Percentiles rank a stretch among this genome's conserved stretches.
These are phyloP conservation scores for Oophaga pumilio DNA, from an alignment of 2,113 vertebrate species.

Conservation along the genomic window DNA sequence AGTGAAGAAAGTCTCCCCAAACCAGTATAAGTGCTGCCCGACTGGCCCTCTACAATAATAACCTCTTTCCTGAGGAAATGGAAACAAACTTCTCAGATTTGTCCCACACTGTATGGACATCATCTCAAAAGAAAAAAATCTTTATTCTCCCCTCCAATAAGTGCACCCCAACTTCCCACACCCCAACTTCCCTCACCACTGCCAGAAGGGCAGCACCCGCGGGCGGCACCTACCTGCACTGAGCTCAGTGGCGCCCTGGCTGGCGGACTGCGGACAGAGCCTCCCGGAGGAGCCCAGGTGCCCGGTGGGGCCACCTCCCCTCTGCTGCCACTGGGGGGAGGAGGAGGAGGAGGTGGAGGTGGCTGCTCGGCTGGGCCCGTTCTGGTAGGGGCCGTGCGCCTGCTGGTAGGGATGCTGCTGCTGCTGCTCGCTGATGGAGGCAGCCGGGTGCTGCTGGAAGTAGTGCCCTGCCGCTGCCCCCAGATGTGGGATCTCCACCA, in stretches of 20 bases:
- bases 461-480: conserved; percentile 73
- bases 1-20: no score
- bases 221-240: conserved; percentile 81
- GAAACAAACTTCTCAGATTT: no score
- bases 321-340: conserved; percentile 69
- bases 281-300: conserved; percentile 66
- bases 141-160: background rate
- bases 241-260: conserved; percentile 79
- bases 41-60: no score
- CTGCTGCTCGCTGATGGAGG: conserved; percentile 74
- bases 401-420: conserved; percentile 68
- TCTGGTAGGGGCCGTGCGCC: conserved; percentile 76
- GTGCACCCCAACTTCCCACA: background rate
- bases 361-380: conserved; percentile 77
- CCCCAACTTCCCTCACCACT: background rate
- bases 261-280: conserved; percentile 68
- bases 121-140: no score
- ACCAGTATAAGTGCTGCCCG: background rate
- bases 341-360: conserved; percentile 77
- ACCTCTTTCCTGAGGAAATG: no score
- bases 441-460: conserved; percentile 64
- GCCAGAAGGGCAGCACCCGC: no score
- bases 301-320: conserved; percentile 57
- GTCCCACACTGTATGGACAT: no score
- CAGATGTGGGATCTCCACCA: conserved; percentile 85